Evolutionary conservation across 2,113 vertebrate species (phyloP).

Genomic region (Orientallactaga bullata): DNA sequence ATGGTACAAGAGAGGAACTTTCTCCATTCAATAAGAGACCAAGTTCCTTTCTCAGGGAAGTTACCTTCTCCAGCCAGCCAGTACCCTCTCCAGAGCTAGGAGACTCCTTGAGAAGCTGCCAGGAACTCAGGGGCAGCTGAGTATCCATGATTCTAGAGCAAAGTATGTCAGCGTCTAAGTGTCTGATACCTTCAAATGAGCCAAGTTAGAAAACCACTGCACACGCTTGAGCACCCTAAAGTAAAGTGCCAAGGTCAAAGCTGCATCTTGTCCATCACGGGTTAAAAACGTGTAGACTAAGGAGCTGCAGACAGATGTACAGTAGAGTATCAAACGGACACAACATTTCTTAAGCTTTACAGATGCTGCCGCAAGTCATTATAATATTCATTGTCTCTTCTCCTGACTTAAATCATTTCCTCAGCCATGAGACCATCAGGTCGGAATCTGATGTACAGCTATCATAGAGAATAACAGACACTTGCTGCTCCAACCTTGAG

Average conservation of each 20-base stretch:
- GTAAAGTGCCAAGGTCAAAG: neutral
- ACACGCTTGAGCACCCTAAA: neutral
- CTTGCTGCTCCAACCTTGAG: conserved; percentile 79
- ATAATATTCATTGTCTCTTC: conserved; percentile 43
- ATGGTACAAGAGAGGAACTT: neutral
- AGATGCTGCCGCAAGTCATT: neutral
- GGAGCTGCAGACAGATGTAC: neutral
- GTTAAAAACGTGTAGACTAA: neutral
- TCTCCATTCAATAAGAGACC: neutral
- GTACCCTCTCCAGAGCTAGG: neutral
- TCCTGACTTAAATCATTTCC: conserved; percentile 57
- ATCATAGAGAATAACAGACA: conserved; percentile 74
- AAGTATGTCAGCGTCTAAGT: accelerated
- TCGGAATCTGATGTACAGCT: conserved; percentile 67
- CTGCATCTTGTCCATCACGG: neutral
- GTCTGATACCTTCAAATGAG: neutral
- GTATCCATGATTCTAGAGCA: neutral
- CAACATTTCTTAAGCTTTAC: neutral
- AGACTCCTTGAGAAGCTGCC: neutral
- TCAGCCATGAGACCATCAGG: conserved; percentile 46
- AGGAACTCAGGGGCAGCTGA: neutral
- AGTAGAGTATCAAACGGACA: conserved; percentile 25
- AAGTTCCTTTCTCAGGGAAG: neutral
- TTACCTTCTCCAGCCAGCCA: too few species aligned
- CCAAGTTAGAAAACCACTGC: neutral